These are phyloP conservation scores for Manacus vitellinus DNA, from an alignment of 2,113 vertebrate genomes.

Conservation along the genomic window DNA sequence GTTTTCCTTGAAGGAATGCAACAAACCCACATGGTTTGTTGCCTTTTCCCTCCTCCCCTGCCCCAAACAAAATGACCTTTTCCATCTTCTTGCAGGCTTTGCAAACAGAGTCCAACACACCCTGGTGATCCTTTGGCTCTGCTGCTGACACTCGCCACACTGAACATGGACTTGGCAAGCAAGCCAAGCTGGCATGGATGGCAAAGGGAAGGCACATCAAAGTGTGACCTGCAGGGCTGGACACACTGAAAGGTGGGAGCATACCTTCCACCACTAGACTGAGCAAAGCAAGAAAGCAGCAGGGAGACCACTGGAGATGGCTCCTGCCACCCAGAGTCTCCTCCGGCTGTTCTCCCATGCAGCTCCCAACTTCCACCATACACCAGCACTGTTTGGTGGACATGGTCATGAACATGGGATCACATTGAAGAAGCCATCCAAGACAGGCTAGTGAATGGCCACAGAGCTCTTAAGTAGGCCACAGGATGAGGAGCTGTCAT, in stretches of 20 bases:
- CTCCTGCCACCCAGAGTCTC: neutral
- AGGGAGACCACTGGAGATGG: neutral
- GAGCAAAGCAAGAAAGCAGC: neutral
- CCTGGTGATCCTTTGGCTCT: neutral
- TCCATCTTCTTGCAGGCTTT: neutral
- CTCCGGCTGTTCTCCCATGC: fast-evolving
- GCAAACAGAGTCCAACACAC: neutral
- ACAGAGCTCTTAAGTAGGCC: neutral
- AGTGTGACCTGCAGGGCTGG: neutral
- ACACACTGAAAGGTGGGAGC: neutral
- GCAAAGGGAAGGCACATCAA: neutral
- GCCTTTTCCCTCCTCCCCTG: neutral
- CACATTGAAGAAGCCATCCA: neutral
- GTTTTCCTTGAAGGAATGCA: neutral
- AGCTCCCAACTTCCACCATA: fast-evolving
- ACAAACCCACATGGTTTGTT: neutral
- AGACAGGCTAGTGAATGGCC: neutral
- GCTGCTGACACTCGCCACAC: neutral
- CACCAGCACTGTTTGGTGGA: neutral
- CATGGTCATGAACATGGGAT: neutral
- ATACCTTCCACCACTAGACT: neutral
- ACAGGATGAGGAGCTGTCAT: neutral
- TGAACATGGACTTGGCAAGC: neutral
- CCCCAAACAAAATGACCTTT: neutral
- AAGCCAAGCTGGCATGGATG: neutral